Percentiles rank a stretch among this genome's conserved stretches.
These are phyloP conservation scores for Plestiodon gilberti DNA, from an alignment of 2,113 vertebrate species.

Conservation along the genomic window DNA sequence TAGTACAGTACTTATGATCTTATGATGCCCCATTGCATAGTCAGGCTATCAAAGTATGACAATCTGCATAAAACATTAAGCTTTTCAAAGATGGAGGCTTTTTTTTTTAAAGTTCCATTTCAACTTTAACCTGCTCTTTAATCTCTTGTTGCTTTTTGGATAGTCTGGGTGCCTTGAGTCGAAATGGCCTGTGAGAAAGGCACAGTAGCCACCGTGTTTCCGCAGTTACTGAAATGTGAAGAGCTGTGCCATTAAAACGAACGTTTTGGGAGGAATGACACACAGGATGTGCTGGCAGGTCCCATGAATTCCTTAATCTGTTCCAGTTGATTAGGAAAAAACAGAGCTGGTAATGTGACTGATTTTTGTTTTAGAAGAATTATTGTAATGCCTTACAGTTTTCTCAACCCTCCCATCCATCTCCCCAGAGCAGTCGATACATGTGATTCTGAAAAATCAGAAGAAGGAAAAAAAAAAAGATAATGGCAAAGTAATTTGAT, in stretches of 20 bases:
- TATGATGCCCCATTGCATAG: too few relatives aligned
- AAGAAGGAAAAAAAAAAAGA: neutral
- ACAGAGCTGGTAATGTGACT: slow-evolving; percentile 43
- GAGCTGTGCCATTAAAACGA: neutral
- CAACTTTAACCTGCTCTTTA: slow-evolving; percentile 28
- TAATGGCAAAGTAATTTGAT: slow-evolving; percentile 51
- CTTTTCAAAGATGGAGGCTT: slow-evolving; percentile 3
- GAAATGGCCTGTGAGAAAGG: neutral
- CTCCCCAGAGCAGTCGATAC: slow-evolving; percentile 30
- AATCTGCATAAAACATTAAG: neutral
- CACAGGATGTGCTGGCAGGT: slow-evolving; percentile 44
- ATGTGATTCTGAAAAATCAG: slow-evolving; percentile 34
- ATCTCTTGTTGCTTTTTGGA: neutral
- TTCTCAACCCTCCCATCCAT: slow-evolving; percentile 25
- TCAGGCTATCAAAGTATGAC: neutral
- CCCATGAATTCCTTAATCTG: neutral
- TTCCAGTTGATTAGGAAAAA: slow-evolving; percentile 21
- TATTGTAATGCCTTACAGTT: slow-evolving; percentile 61
- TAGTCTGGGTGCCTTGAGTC: neutral
- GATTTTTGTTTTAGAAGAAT: slow-evolving; percentile 61
- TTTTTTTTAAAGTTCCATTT: slow-evolving; percentile 2
- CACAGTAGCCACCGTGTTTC: slow-evolving; percentile 15
- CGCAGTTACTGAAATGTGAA: slow-evolving; percentile 47
- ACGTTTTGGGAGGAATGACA: neutral
- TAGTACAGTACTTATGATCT: too few relatives aligned